Percentiles rank a stretch among this genome's conserved stretches.
Evolutionary conservation across 1,140 invertebrate species (phyloP).

Genomic region (Belonocnema kinseyi): DNA sequence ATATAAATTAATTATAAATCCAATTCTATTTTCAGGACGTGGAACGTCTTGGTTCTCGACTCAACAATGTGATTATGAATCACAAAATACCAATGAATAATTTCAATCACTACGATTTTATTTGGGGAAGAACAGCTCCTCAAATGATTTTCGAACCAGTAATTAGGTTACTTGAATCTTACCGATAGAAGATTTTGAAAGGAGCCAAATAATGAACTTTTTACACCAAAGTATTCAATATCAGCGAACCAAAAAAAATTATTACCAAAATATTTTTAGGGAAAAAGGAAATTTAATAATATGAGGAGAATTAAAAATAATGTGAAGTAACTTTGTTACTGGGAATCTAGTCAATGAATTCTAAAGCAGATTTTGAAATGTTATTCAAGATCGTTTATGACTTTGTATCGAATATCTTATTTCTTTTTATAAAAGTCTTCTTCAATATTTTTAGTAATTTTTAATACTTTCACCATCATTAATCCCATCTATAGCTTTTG

Average conservation of each 20-base stretch:
- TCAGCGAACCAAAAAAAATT: not conserved
- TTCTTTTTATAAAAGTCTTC: too few species aligned
- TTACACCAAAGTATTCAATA: constrained; percentile 6
- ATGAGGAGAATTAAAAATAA: too few species aligned
- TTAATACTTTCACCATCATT: too few species aligned
- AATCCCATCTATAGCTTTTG: too few species aligned
- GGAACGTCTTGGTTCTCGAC: constrained; percentile 54
- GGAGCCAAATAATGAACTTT: not conserved
- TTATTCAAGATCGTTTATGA: too few species aligned
- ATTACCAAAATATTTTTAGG: not conserved
- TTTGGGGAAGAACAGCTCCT: constrained; percentile 69
- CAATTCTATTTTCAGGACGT: constrained; percentile 67
- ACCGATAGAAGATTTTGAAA: constrained; percentile 47
- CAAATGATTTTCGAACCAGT: constrained; percentile 64
- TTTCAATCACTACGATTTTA: constrained; percentile 76
- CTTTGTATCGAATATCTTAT: too few species aligned
- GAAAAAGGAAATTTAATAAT: not conserved
- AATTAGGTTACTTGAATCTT: constrained; percentile 59
- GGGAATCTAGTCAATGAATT: not conserved
- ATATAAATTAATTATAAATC: constrained; percentile 28
- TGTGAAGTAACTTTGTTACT: too few species aligned
- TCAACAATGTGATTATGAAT: constrained; percentile 65
- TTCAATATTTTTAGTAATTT: too few species aligned
- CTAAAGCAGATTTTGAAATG: not conserved
- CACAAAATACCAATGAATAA: constrained; percentile 57